Conservation (phyloP, 2,888 invertebrate genomes). For the Steinernema hermaphroditum region DNA sequence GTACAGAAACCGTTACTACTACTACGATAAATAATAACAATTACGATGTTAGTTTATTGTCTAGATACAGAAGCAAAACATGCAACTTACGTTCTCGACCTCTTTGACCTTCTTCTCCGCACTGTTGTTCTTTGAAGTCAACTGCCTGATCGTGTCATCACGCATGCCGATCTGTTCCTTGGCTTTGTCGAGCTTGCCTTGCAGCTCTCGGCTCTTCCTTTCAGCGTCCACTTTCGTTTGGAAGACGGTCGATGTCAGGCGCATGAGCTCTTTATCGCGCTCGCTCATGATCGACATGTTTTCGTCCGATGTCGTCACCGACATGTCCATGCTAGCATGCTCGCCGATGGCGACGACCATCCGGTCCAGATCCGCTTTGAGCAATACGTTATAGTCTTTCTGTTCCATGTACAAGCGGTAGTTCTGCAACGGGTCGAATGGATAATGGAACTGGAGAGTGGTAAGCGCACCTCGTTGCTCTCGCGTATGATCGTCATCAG, state of each 20-base stretch:
- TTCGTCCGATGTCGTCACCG: not conserved
- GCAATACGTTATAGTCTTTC: no score
- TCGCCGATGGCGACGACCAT: no score
- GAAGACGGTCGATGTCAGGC: not conserved
- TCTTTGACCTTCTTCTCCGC: not conserved
- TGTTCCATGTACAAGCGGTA: no score
- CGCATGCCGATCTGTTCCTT: not conserved
- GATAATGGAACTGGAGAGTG: no score
- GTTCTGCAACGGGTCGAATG: no score
- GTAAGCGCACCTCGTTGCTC: no score
- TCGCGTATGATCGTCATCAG: no score
- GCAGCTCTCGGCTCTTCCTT: not conserved
- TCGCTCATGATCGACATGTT: slow-evolving; percentile 20
- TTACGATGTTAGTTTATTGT: no score
- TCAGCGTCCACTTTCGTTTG: not conserved
- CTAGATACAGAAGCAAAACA: no score
- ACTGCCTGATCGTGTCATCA: not conserved
- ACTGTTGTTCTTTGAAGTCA: not conserved
- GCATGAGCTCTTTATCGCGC: slow-evolving; percentile 10
- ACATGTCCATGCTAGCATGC: not conserved
- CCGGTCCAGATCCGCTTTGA: no score
- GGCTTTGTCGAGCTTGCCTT: not conserved
- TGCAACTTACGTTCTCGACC: not conserved
- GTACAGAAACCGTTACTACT: not conserved
- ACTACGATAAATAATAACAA: no score